These are phyloP conservation scores for Tupaia chinensis DNA, from an alignment of 2,113 vertebrate genomes.

Conservation along the genomic window DNA sequence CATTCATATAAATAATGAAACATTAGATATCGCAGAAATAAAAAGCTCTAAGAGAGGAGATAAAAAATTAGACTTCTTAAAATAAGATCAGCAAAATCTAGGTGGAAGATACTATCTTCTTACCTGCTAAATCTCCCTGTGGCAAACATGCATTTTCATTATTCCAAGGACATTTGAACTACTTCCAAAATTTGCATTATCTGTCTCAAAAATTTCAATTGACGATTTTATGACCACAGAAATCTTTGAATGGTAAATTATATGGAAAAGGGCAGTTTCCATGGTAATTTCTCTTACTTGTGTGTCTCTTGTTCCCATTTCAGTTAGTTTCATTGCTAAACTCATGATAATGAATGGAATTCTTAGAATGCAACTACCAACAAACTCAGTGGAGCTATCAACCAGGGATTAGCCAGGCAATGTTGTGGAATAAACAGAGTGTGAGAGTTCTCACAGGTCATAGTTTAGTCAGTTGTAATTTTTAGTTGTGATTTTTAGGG, in stretches of 20 bases:
- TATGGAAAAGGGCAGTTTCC: neutral
- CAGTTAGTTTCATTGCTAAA: neutral
- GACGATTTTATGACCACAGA: constrained; percentile 12
- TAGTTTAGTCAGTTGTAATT: neutral
- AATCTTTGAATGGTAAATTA: constrained; percentile 36
- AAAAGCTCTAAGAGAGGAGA: neutral
- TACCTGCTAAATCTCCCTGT: constrained; percentile 8
- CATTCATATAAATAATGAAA: constrained; percentile 3
- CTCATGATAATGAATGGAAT: neutral
- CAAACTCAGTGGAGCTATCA: neutral
- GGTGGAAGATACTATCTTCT: neutral
- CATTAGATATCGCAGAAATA: neutral
- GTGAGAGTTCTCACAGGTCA: neutral
- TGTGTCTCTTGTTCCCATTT: neutral
- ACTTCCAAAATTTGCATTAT: constrained; percentile 43
- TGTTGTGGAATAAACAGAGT: neutral
- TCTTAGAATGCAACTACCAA: neutral
- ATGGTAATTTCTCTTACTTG: constrained; percentile 18
- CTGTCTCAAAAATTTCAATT: constrained; percentile 51
- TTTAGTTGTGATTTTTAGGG: neutral
- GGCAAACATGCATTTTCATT: constrained; percentile 34
- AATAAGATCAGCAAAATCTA: constrained; percentile 42
- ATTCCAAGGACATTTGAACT: constrained; percentile 24
- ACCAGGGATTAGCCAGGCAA: neutral
- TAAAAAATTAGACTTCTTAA: neutral